Evolutionary conservation across 1,140 invertebrate genomes (phyloP).

Genomic region (Bombus balteatus): DNA sequence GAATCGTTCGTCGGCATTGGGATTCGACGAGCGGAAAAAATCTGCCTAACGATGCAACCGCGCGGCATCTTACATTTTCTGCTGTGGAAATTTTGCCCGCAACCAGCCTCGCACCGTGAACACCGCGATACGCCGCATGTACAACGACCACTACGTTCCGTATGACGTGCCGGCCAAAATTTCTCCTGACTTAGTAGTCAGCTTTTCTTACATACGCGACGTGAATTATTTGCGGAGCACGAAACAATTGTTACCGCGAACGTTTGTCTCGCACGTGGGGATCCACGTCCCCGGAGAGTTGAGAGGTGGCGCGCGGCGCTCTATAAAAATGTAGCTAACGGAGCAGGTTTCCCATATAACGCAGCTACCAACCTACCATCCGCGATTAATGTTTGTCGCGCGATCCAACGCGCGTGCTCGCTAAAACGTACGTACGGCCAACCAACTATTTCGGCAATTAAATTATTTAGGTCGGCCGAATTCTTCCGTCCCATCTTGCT

Average conservation of each 20-base stretch:
- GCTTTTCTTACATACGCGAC: not conserved
- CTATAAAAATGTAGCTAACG: not conserved
- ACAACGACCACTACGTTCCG: not conserved
- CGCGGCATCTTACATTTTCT: not conserved
- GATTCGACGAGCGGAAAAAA: not conserved
- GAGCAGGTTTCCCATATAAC: not conserved
- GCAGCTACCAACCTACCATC: no score
- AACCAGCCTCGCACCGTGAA: not conserved
- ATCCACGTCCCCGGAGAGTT: not conserved
- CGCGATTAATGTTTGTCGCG: not conserved
- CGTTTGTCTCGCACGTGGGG: not conserved
- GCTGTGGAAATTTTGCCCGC: not conserved
- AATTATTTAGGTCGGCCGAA: no score
- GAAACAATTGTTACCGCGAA: constrained; percentile 3
- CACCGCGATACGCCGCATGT: not conserved
- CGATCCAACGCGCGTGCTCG: no score
- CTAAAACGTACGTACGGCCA: no score
- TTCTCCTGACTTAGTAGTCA: not conserved
- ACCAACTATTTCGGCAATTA: no score
- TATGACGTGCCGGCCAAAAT: not conserved
- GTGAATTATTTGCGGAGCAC: not conserved
- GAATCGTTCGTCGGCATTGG: not conserved
- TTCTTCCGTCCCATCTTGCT: no score
- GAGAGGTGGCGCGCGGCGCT: not conserved
- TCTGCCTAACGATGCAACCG: not conserved